Evolutionary conservation across 2,888 invertebrate species (phyloP), one percentile per base, ranked within the genome.

Genomic region (Argyresthia albistria): DNA sequence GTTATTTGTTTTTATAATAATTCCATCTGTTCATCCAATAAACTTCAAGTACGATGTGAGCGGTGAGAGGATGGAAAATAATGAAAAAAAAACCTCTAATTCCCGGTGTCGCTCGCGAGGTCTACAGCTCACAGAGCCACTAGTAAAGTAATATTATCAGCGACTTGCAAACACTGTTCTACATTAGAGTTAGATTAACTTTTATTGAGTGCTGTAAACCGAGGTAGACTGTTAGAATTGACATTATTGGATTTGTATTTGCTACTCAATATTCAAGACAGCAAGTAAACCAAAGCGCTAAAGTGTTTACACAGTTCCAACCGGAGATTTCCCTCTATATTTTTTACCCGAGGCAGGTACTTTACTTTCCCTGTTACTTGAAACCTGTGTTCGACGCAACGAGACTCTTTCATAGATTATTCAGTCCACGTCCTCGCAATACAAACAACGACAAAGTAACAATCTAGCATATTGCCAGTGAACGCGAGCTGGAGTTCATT

Each of bases 361-460:
- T 51, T 25, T 51, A 45, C 43, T 35, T 16, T 35, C 45, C 51
- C 51, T 45, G 15, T 51, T 36, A 51, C 51, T 36, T 36, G 51
- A 25, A 43, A n/a, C 50, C 15, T 14, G 51, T 15, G 51, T 45
- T 51, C 35, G 15, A 36, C n/a, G 15, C 52, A 25, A 43, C 35
- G 53, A 53, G 35, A 36, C 47, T 9, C 25, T 35, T 48, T 53
- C 53, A 53, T 53, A 36, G 53, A 42, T 48, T 53, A 53, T 53
- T 53, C 53, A 53, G 15, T 14, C 42, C 47, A 37, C 53, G 53
- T 53, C 43, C 43, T 39, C 48, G 43, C 39, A 53, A 48, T 53
- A 53, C 53, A 53, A 53, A 53, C 48, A 48, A 48, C 53, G 53
- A 48, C 52, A 53, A 47, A 53, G 48, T 53, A 53, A 43, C 46